Evolutionary conservation across 2,888 invertebrate species (phyloP).

Genomic region (Andrena flavipes): DNA sequence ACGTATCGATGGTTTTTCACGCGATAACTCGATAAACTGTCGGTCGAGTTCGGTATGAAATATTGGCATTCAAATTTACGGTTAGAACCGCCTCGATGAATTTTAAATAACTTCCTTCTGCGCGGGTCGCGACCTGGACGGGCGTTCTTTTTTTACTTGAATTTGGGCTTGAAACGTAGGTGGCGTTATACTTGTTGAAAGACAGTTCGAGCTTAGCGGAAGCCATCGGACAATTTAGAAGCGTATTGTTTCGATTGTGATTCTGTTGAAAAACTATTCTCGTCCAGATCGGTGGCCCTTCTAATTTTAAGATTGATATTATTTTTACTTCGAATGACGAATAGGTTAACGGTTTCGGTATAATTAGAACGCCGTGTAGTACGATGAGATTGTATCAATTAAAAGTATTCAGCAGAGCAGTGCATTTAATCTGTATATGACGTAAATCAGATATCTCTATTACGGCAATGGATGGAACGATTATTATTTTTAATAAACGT

Average conservation of each 20-base stretch:
- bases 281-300: too few species aligned
- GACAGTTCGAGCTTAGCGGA: too few species aligned
- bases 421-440: constrained; percentile 19
- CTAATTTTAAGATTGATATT: neutral
- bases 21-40: neutral
- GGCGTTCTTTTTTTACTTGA: too few species aligned
- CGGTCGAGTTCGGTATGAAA: neutral
- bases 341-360: neutral
- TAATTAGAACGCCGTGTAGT: neutral
- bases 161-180: too few species aligned
- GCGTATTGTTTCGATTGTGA: too few species aligned
- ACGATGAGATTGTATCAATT: neutral
- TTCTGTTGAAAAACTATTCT: too few species aligned
- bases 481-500: constrained; percentile 32
- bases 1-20: neutral
- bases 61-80: neutral
- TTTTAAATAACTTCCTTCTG: neutral
- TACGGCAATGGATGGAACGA: neutral
- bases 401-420: constrained; percentile 4
- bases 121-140: too few species aligned
- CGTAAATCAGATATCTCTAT: constrained; percentile 22
- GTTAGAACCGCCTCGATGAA: neutral
- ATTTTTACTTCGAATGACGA: too few species aligned
- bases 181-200: too few species aligned
- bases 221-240: too few species aligned